Percentiles rank a stretch among this genome's conserved stretches.
phyloP scores from a whole-genome alignment of 2,113 vertebrate genomes.

The Myanophis thanlyinensis region DNA sequence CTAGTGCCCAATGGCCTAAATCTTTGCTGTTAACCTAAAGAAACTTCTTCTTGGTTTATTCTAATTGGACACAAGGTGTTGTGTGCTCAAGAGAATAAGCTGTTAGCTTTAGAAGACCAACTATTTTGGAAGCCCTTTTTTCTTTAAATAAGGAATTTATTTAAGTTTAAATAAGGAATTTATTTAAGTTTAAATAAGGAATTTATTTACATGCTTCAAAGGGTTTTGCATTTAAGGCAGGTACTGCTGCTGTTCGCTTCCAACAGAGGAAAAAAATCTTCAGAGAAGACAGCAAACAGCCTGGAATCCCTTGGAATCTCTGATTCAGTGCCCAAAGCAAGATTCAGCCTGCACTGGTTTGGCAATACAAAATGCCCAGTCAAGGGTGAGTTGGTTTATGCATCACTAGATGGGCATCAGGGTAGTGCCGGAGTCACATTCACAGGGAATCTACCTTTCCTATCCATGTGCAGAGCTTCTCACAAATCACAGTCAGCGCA shows the following conservation, averaged over 20 bases:
- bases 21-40: background rate
- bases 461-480: background rate
- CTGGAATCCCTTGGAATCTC: background rate
- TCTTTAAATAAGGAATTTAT: background rate
- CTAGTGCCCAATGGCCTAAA: background rate
- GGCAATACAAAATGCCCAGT: background rate
- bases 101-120: background rate
- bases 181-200: background rate
- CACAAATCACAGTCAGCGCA: background rate
- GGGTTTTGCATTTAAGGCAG: background rate
- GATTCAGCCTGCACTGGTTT: background rate
- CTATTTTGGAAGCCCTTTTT: background rate
- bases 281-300: background rate
- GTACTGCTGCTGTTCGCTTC: background rate
- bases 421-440: background rate
- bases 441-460: background rate
- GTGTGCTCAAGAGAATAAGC: background rate
- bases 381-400: background rate
- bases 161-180: background rate
- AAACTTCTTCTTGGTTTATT: conserved; percentile 8
- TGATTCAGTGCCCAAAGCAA: background rate
- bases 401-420: background rate
- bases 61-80: background rate
- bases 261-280: background rate
- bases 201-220: background rate